A percentile compares a stretch with the other conserved stretches of the same genome.
Conservation (phyloP, 2,888 invertebrate genomes). For the Macrosiphum euphorbiae region DNA sequence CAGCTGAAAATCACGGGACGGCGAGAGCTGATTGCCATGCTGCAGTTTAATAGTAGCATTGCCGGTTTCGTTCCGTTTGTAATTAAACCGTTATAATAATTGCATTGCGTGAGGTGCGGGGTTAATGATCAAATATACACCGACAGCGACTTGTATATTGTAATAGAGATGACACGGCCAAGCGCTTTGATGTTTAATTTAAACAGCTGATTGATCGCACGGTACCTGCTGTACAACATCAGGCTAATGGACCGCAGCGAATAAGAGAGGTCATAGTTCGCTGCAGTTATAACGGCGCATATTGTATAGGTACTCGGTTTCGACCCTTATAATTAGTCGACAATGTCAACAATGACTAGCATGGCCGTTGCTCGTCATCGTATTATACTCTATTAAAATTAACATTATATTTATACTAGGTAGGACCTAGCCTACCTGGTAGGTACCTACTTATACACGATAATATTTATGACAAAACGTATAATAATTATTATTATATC, state of each 20-base stretch:
- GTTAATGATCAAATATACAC: not conserved
- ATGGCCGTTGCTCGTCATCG: not conserved
- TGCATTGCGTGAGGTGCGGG: not conserved
- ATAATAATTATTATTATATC: not conserved
- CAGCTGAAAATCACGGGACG: not conserved
- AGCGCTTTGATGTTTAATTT: not conserved
- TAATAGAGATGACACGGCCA: not conserved
- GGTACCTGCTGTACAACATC: not conserved
- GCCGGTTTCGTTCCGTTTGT: not conserved
- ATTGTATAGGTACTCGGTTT: not conserved
- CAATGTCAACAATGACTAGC: not conserved
- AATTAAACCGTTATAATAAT: not conserved
- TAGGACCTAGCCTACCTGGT: too few relatives aligned
- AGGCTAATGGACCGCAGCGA: not conserved
- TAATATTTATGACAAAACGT: too few relatives aligned
- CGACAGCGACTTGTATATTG: not conserved
- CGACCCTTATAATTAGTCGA: conserved; percentile 33
- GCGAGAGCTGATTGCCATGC: not conserved
- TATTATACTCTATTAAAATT: not conserved
- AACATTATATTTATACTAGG: too few relatives aligned
- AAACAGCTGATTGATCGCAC: not conserved
- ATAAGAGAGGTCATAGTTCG: not conserved
- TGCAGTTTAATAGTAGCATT: not conserved
- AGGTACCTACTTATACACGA: too few relatives aligned
- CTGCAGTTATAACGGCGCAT: not conserved